Percentiles rank a stretch among this genome's conserved stretches.
Conservation (phyloP, 2,888 invertebrate genomes). For the Orthosia gracilis region DNA sequence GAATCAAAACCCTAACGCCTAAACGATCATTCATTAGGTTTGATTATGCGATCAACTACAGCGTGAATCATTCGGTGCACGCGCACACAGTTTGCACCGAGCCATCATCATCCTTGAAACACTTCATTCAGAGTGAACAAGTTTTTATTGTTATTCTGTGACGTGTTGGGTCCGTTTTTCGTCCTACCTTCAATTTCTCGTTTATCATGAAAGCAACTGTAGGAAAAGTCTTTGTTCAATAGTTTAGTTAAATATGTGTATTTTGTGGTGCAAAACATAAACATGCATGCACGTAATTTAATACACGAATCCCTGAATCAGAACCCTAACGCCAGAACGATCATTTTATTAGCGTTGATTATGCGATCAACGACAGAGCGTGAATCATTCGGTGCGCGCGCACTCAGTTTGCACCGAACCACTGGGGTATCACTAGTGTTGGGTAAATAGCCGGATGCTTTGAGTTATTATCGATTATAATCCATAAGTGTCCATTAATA, state of each 20-base stretch:
- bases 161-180: neutral
- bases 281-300: neutral
- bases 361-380: slow-evolving; percentile 53
- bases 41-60: slow-evolving; percentile 55
- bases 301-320: slow-evolving; percentile 38
- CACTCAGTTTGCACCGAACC: slow-evolving; percentile 72
- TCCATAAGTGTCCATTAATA: no score
- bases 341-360: slow-evolving; percentile 56
- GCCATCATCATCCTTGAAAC: slow-evolving; percentile 50
- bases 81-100: slow-evolving; percentile 73
- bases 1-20: slow-evolving; percentile 38
- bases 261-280: no score
- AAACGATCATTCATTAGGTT: slow-evolving; percentile 51
- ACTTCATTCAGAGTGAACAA: slow-evolving; percentile 57
- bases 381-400: slow-evolving; percentile 70
- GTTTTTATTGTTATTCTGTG: slow-evolving; percentile 34
- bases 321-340: slow-evolving; percentile 26
- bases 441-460: no score
- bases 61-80: slow-evolving; percentile 68
- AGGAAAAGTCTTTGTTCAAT: no score
- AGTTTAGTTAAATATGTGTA: no score
- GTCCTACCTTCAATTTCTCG: slow-evolving; percentile 10
- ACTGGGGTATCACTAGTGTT: slow-evolving; percentile 42
- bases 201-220: slow-evolving; percentile 3
- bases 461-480: no score